A percentile compares a stretch with the other conserved stretches of the same genome.
These are phyloP conservation scores for Cyanoderma ruficeps DNA, from an alignment of 2,113 vertebrate genomes.

Conservation along the genomic window DNA sequence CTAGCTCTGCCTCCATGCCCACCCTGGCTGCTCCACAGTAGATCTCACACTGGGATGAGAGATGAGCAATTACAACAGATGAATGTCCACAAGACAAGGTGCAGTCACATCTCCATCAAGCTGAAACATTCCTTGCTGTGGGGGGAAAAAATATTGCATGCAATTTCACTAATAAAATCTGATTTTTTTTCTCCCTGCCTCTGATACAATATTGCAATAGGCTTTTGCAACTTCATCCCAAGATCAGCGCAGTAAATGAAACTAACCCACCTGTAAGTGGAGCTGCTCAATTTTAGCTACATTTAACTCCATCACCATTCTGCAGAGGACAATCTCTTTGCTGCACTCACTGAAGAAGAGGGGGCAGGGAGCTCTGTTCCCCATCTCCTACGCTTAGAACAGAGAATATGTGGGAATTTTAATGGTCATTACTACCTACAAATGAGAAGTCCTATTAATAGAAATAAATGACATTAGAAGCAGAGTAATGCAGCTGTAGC, in stretches of 20 bases:
- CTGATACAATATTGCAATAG: background rate
- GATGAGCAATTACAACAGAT: background rate
- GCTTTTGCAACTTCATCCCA: background rate
- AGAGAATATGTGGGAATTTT: background rate
- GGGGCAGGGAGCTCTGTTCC: background rate
- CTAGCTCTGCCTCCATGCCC: background rate
- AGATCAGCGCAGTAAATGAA: background rate
- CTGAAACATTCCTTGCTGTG: background rate
- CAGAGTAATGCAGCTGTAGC: background rate
- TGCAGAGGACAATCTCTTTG: background rate
- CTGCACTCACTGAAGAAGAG: background rate
- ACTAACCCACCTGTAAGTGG: background rate
- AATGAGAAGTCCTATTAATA: background rate
- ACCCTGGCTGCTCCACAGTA: background rate
- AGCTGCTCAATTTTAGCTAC: background rate
- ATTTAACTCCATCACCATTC: background rate
- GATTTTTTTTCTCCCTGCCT: accelerated
- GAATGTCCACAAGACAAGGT: accelerated
- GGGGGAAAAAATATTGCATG: background rate
- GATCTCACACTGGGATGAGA: background rate
- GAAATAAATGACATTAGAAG: background rate
- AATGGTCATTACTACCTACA: background rate
- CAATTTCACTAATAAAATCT: background rate
- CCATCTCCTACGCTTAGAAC: background rate
- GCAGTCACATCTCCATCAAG: background rate